A percentile compares a stretch with the other conserved stretches of the same genome.
These are phyloP conservation scores for Dynastes grantii DNA, from an alignment of 2,888 invertebrate genomes.

Conservation along the genomic window DNA sequence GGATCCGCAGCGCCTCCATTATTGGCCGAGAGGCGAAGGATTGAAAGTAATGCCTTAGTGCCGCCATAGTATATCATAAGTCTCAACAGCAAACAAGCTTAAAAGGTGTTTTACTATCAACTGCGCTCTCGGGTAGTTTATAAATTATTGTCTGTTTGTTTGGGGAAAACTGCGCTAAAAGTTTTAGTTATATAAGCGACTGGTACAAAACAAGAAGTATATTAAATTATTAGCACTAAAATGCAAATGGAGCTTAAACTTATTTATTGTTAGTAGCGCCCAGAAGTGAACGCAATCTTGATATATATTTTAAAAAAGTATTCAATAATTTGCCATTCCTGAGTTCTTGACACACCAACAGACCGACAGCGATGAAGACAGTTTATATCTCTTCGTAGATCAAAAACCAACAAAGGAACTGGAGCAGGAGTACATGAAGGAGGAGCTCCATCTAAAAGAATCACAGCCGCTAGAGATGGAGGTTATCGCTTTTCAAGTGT, in stretches of 20 bases:
- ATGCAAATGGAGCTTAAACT: constrained; percentile 14
- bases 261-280: background rate
- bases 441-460: no score
- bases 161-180: constrained; percentile 27
- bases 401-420: no score
- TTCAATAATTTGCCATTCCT: no score
- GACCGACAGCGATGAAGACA: no score
- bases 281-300: background rate
- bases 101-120: constrained; percentile 45
- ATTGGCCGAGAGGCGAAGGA: constrained; percentile 15
- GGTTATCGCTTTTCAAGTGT: no score
- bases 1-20: constrained; percentile 26
- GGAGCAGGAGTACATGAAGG: no score
- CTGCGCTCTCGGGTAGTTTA: constrained; percentile 36
- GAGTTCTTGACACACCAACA: no score
- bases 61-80: constrained; percentile 41
- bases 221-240: constrained; percentile 35
- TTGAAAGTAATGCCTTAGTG: constrained; percentile 30
- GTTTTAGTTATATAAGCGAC: constrained; percentile 28
- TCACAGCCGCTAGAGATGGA: no score
- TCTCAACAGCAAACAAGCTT: constrained; percentile 47
- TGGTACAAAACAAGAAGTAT: constrained; percentile 22
- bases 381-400: no score
- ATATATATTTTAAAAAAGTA: background rate
- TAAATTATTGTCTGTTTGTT: constrained; percentile 40